Percentiles rank a stretch among this genome's conserved stretches.
phyloP scores from a whole-genome alignment of 2,113 vertebrate species.

The Archocentrus centrarchus region DNA sequence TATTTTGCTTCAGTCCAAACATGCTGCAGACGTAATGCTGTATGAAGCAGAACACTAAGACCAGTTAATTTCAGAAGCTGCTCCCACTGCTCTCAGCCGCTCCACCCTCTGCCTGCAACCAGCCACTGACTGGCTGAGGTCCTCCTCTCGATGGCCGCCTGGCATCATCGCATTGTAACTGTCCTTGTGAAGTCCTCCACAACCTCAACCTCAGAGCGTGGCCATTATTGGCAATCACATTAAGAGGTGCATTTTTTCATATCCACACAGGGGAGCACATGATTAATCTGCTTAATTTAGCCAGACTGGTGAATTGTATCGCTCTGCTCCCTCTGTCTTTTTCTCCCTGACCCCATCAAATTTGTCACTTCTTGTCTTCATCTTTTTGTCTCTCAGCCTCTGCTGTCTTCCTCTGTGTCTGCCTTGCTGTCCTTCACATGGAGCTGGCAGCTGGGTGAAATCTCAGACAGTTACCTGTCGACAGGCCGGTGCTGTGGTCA shows the following conservation, averaged over 20 bases:
- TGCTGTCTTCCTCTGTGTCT: not conserved
- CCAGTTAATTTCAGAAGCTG: too few relatives aligned
- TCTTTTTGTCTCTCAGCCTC: not conserved
- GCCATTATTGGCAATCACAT: constrained; percentile 73
- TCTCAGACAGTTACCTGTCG: not conserved
- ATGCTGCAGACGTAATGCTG: too few relatives aligned
- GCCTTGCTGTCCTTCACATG: not conserved
- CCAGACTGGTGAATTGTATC: constrained; percentile 68
- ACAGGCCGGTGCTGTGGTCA: not conserved
- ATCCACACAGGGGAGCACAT: constrained; percentile 63
- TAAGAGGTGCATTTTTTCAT: constrained; percentile 73
- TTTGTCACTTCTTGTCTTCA: not conserved
- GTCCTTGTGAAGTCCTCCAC: constrained; percentile 37
- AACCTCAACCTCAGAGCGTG: constrained; percentile 65
- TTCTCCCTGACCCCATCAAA: not conserved
- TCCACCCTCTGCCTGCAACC: not conserved
- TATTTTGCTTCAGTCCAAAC: too few relatives aligned
- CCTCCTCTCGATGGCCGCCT: constrained; percentile 13
- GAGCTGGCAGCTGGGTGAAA: not conserved
- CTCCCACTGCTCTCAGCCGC: not conserved
- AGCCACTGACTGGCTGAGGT: constrained; percentile 20
- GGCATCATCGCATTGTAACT: constrained; percentile 57
- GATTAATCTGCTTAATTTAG: constrained; percentile 77
- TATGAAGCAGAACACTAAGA: too few relatives aligned
- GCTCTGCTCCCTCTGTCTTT: not conserved